Evolutionary conservation across 1,140 invertebrate species (phyloP).

Genomic region (Heliconius melpomene): DNA sequence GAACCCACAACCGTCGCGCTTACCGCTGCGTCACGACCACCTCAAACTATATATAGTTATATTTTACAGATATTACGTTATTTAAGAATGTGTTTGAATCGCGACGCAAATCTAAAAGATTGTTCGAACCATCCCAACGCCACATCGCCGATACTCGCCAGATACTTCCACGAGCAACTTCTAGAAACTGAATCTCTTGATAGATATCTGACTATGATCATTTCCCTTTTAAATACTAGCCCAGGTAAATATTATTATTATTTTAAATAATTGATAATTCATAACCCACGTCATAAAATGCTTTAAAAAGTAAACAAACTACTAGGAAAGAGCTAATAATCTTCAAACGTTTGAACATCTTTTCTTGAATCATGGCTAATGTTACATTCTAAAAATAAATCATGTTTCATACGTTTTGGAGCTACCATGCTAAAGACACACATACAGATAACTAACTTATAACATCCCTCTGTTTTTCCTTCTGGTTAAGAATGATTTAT

Average conservation of each 20-base stretch:
- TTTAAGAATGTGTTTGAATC: slow-evolving; percentile 87
- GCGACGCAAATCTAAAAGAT: slow-evolving; percentile 68
- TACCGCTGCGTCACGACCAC: no score
- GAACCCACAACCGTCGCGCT: no score
- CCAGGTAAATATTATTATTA: slow-evolving; percentile 69
- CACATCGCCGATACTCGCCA: slow-evolving; percentile 83
- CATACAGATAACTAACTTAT: no score
- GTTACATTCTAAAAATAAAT: no score
- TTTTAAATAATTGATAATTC: slow-evolving; percentile 10
- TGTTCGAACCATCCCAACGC: slow-evolving; percentile 83
- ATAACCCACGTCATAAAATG: no score
- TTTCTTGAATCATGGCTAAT: no score
- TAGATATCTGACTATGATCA: slow-evolving; percentile 85
- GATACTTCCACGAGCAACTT: slow-evolving; percentile 80
- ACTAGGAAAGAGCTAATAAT: no score
- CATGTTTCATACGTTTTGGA: no score
- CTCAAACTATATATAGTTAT: neutral
- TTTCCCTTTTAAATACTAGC: slow-evolving; percentile 83
- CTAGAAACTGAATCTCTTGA: slow-evolving; percentile 81
- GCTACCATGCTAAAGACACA: no score
- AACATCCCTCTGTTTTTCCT: no score
- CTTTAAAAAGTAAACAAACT: no score
- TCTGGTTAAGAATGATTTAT: slow-evolving; percentile 66
- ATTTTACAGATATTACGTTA: slow-evolving; percentile 87
- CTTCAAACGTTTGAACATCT: no score